Evolutionary conservation across 2,797 vertebrate species (phyloP).

Genomic region (Hippocampus kuda): DNA sequence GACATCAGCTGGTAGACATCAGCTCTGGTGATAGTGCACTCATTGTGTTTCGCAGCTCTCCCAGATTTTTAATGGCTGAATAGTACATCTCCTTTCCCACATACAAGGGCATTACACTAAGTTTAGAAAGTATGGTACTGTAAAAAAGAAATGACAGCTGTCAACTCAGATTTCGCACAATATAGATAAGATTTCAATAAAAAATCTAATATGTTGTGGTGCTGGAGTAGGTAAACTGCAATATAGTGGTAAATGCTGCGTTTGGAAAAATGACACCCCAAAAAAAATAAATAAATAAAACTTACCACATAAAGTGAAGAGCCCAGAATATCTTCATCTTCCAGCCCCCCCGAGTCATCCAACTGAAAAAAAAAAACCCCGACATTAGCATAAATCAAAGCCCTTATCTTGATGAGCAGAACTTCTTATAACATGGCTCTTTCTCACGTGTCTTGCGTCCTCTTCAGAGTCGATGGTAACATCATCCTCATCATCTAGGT

Average conservation of each 20-base stretch:
- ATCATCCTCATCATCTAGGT: slow-evolving; percentile 21
- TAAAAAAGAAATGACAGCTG: too few relatives aligned
- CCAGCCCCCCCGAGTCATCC: slow-evolving; percentile 21
- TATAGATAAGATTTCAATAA: too few relatives aligned
- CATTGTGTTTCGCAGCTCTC: too few relatives aligned
- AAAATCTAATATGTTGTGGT: too few relatives aligned
- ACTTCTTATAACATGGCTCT: slow-evolving; percentile 35
- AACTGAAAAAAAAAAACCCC: slow-evolving; percentile 28
- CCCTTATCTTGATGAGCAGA: neutral
- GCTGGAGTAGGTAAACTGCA: neutral
- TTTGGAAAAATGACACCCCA: too few relatives aligned
- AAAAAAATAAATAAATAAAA: neutral
- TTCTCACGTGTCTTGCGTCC: slow-evolving; percentile 18
- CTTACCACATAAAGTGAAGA: slow-evolving; percentile 37
- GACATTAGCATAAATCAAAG: neutral
- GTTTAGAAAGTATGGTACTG: too few relatives aligned
- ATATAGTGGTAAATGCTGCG: neutral
- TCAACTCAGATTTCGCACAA: too few relatives aligned
- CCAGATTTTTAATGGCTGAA: too few relatives aligned
- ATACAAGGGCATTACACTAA: too few relatives aligned
- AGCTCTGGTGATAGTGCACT: too few relatives aligned
- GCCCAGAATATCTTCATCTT: slow-evolving; percentile 29
- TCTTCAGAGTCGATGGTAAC: slow-evolving; percentile 30
- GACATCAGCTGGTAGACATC: too few relatives aligned
- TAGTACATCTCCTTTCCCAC: too few relatives aligned